Evolutionary conservation across 2,888 invertebrate species (phyloP), one percentile per base, ranked within the genome.

Genomic region (Agrotis puta): DNA sequence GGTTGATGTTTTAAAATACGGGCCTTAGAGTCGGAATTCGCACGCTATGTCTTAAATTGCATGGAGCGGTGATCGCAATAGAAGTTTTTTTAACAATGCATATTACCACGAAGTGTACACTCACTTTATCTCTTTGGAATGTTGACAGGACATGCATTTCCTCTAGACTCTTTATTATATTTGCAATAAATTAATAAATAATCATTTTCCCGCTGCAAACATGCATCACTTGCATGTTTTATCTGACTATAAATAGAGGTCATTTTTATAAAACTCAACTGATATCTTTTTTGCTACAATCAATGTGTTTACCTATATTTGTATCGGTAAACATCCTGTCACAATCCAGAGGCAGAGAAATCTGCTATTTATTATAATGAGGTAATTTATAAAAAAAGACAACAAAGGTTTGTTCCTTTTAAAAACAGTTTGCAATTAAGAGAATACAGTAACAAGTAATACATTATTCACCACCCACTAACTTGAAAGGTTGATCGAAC

Each of bases 101-200:
- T 9, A 33, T 33, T 33, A n/a, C n/a, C n/a, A n/a, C n/a, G n/a
- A n/a, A n/a, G n/a, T n/a, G n/a, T n/a, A 16, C 51, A 63, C 6
- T 72, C 22, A 48, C n/a, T 24, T 27, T 22, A 56, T 39, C 6
- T 48, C 27, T 56, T 27, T 57, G 22, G 14, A 53, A 6, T 47
- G 16, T 66, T 24, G 22, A 45, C 47, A 61, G 76, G 76, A 81
- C 2, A 48, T 76, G 9, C 11, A 57, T 39, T 53, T 76, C 76
- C 81, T 62, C 43, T 20, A 39, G 39, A 61, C 6, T 27, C 18
- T 50, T 3, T 47, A 33, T 33, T 39, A 81, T 53, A 62, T 65
- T 47, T 54, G 53, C 53, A 80, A 20, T 47, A 0, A n/a, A 53
- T 48, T 47, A 3, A 0, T 45, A 13, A 61, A 22, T 48, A 43